A percentile compares a stretch with the other conserved stretches of the same genome.
Conservation (phyloP, 2,888 invertebrate genomes). For the Gisinianus flammeolus region DNA sequence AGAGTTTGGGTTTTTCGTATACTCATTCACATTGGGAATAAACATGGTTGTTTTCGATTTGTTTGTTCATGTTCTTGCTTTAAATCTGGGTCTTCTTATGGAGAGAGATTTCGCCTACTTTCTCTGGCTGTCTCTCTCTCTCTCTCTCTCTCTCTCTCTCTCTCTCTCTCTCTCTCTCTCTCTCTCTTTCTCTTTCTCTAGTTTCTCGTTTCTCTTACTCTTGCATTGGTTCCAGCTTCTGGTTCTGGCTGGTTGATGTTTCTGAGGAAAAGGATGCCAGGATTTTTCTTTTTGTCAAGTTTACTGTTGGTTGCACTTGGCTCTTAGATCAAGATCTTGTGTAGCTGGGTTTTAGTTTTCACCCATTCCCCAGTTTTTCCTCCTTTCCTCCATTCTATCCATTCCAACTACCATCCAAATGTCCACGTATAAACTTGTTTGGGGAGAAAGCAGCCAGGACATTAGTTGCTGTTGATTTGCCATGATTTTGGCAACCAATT, state of each 20-base stretch:
- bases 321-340: slow-evolving; percentile 12
- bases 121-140: too few relatives aligned
- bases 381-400: neutral
- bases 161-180: too few relatives aligned
- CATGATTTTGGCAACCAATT: slow-evolving; percentile 30
- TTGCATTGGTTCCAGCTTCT: too few relatives aligned
- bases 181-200: too few relatives aligned
- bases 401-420: neutral
- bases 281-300: slow-evolving; percentile 35
- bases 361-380: neutral
- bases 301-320: slow-evolving; percentile 30
- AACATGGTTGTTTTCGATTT: neutral
- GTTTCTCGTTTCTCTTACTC: too few relatives aligned
- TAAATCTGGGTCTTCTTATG: neutral
- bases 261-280: slow-evolving; percentile 32
- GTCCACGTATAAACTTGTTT: slow-evolving; percentile 1
- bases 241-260: slow-evolving; percentile 16
- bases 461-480: slow-evolving; percentile 28
- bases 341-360: neutral
- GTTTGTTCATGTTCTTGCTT: neutral
- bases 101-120: too few relatives aligned
- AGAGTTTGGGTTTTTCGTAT: too few relatives aligned
- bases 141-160: too few relatives aligned
- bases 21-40: too few relatives aligned
- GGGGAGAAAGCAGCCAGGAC: neutral